Percentiles rank a stretch among this genome's conserved stretches.
These are phyloP conservation scores for Neuroterus valhalla DNA, from an alignment of 1,140 invertebrate species.

Conservation along the genomic window DNA sequence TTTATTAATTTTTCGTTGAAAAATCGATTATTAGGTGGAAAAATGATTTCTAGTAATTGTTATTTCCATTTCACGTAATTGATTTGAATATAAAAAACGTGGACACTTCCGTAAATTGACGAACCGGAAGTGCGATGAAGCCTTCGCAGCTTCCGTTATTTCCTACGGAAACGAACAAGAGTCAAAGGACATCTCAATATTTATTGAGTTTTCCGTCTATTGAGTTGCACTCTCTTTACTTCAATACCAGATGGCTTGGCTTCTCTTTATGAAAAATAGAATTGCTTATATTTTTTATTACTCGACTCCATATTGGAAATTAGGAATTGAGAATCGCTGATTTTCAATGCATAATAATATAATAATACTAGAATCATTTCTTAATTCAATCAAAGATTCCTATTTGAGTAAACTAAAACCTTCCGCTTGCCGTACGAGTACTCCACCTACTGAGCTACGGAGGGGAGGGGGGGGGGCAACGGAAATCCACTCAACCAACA, in stretches of 20 bases:
- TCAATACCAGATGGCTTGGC: not conserved
- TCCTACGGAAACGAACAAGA: constrained; percentile 14
- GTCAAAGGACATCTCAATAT: constrained; percentile 26
- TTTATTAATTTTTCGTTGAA: too few relatives aligned
- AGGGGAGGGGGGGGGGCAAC: too few relatives aligned
- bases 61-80: constrained; percentile 3
- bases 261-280: not conserved
- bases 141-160: not conserved
- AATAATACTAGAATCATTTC: too few relatives aligned
- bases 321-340: not conserved
- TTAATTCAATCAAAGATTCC: too few relatives aligned
- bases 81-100: too few relatives aligned
- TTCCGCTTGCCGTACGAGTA: too few relatives aligned
- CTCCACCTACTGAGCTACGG: too few relatives aligned
- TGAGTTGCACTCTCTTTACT: not conserved
- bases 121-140: not conserved
- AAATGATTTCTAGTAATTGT: too few relatives aligned
- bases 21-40: too few relatives aligned
- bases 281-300: not conserved
- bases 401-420: too few relatives aligned
- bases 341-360: too few relatives aligned
- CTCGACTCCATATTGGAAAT: not conserved
- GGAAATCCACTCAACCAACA: too few relatives aligned
- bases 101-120: not conserved
- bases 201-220: constrained; percentile 17